A percentile compares a stretch with the other conserved stretches of the same genome.
Conservation (phyloP, 2,888 invertebrate genomes). For the Acholoe squamosa region DNA sequence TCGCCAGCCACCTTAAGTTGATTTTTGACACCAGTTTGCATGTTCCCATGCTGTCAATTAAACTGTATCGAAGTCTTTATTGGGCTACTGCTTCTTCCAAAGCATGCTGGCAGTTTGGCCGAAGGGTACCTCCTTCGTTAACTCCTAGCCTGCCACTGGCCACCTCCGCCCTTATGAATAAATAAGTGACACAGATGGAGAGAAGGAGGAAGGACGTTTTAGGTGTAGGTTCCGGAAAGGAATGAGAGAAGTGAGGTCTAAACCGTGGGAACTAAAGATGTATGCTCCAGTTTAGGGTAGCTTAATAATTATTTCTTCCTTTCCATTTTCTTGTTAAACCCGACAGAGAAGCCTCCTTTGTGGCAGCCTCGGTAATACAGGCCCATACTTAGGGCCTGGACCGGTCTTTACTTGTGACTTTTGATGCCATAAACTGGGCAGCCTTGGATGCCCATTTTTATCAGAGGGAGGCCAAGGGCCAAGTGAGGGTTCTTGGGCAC, state of each 20-base stretch:
- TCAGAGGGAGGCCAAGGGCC: too few relatives aligned
- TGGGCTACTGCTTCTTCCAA: neutral
- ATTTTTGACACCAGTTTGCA: too few relatives aligned
- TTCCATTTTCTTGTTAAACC: too few relatives aligned
- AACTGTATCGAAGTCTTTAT: neutral
- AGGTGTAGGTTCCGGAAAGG: neutral
- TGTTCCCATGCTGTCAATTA: constrained; percentile 10
- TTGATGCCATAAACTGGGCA: too few relatives aligned
- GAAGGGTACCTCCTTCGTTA: constrained; percentile 37
- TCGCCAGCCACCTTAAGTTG: too few relatives aligned
- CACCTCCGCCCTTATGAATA: constrained; percentile 19
- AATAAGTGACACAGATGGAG: constrained; percentile 54
- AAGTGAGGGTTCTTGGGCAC: too few relatives aligned
- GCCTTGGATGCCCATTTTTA: too few relatives aligned
- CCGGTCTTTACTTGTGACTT: too few relatives aligned
- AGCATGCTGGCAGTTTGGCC: neutral
- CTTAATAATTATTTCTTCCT: neutral
- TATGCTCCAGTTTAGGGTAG: neutral
- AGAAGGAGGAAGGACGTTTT: constrained; percentile 7
- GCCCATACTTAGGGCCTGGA: too few relatives aligned
- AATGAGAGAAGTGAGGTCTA: constrained; percentile 37
- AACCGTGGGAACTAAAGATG: neutral
- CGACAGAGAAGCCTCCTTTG: too few relatives aligned
- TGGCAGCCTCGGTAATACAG: too few relatives aligned
- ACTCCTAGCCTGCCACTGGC: neutral